Conservation (phyloP, 2,113 vertebrate genomes). For the Myotis lucifugus region DNA sequence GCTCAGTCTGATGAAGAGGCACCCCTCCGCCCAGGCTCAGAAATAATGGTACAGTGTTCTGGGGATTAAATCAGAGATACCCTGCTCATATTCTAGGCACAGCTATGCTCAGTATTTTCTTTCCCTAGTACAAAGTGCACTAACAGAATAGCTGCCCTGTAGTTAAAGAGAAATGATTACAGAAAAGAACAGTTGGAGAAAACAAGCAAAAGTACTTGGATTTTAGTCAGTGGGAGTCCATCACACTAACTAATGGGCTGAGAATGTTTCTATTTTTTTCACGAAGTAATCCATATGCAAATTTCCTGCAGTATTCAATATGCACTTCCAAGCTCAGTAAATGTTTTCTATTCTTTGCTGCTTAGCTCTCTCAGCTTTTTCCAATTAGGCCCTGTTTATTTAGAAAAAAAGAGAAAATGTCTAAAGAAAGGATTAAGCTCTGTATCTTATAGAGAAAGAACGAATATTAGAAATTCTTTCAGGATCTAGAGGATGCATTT, state of each 20-base stretch:
- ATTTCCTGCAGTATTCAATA: conserved; percentile 83
- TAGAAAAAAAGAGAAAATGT: conserved; percentile 76
- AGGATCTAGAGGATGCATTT: conserved; percentile 78
- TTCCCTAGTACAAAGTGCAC: conserved; percentile 48
- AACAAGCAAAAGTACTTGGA: conserved; percentile 78
- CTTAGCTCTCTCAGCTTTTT: conserved; percentile 83
- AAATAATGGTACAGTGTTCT: background rate
- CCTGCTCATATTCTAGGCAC: conserved; percentile 36
- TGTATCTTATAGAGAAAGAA: conserved; percentile 82
- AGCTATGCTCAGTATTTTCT: conserved; percentile 56
- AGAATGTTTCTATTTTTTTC: conserved; percentile 80
- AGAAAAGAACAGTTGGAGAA: conserved; percentile 82
- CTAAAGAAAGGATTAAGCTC: conserved; percentile 85
- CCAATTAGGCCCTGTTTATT: conserved; percentile 85
- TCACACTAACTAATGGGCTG: conserved; percentile 80
- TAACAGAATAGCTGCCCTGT: conserved; percentile 52
- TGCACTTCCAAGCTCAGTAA: conserved; percentile 80
- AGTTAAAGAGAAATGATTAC: conserved; percentile 63
- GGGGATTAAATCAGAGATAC: conserved; percentile 37
- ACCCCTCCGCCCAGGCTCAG: background rate
- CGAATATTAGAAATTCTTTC: conserved; percentile 84
- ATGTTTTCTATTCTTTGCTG: conserved; percentile 83
- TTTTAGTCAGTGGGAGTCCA: conserved; percentile 79
- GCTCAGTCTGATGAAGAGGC: background rate
- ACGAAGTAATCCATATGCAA: conserved; percentile 82